Base-by-base conservation (phyloP, 2,888 invertebrate species). In the Plebejus melissa region DNA sequence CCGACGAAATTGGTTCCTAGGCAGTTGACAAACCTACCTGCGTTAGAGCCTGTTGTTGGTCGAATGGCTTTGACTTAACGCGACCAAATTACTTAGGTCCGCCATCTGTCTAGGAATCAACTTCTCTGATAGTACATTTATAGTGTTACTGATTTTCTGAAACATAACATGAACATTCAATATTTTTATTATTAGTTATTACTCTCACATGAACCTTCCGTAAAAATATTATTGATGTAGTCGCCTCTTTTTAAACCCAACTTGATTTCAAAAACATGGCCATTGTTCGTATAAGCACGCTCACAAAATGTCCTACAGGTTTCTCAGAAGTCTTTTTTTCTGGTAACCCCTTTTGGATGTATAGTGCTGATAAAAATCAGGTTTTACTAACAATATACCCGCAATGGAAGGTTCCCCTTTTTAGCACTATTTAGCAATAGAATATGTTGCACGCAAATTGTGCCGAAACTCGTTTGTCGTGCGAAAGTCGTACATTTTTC, bases 341-440 rank as follows among this genome's bases (percentile, higher is more conserved):
- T 65, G 13, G 11, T 32, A 4, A 4, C 65, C 65, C 65, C 13
- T 65, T 60, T 36, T 65, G 32, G 65, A 65, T 65, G 4, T 65
- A 13, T 65, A 5, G 65, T 16, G 13, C 32, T 65, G 65, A 65
- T 65, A 65, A 65, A 65, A 65, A 65, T 65, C 65, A 65, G 65
- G 65, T 65, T 65, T 65, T 65, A 4, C 32, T 32, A 65, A 65
- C 65, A 65, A 65, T 65, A 32, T 65, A 65, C 60, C 60, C 60
- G 60, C 28, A 60, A 16, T 28, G 28, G 28, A 22, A 3, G 1
- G 9, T 28, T 9, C 22, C 28, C 22, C 28, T 60, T 60, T 60
- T 28, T 2, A 60, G 9, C 28, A 22, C 0, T 9, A 22, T 60
- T 60, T 58, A 22, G 58, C 16, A 54, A 54, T 54, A 54, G 13